Conservation (phyloP, 2,888 invertebrate genomes). For the Tholera decimalis region DNA sequence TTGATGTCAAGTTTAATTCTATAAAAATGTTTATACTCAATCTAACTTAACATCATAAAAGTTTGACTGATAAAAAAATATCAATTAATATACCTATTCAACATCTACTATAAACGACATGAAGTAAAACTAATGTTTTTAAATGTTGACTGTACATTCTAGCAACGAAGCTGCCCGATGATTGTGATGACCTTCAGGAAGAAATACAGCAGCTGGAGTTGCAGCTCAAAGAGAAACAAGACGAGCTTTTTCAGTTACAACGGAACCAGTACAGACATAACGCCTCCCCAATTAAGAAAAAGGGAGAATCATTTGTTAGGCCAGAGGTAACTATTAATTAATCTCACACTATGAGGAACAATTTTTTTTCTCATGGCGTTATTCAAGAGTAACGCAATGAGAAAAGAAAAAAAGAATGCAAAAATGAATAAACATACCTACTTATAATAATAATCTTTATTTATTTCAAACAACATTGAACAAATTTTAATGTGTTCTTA, state of each 20-base stretch:
- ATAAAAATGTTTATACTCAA: not conserved
- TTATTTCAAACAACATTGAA: too few relatives aligned
- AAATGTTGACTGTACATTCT: conserved; percentile 13
- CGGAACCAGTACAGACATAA: conserved; percentile 74
- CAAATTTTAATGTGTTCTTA: too few relatives aligned
- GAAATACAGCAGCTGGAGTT: conserved; percentile 77
- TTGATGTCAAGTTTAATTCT: not conserved
- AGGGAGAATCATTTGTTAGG: conserved; percentile 72
- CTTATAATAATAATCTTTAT: too few relatives aligned
- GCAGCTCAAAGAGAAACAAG: conserved; percentile 75
- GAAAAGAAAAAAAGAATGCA: too few relatives aligned
- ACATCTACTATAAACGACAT: too few relatives aligned
- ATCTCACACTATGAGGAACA: not conserved
- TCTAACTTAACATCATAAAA: too few relatives aligned
- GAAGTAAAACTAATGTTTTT: too few relatives aligned
- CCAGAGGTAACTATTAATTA: conserved; percentile 74
- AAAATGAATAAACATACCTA: too few relatives aligned
- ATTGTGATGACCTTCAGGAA: conserved; percentile 76
- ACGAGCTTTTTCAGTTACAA: conserved; percentile 81
- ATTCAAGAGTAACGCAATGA: too few relatives aligned
- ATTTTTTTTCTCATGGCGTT: not conserved
- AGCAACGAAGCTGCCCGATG: conserved; percentile 72
- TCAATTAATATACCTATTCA: too few relatives aligned
- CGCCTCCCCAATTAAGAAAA: conserved; percentile 65
- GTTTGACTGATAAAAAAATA: too few relatives aligned